Conservation (phyloP, 2,888 invertebrate genomes). For the Ennomos fuscantarius region DNA sequence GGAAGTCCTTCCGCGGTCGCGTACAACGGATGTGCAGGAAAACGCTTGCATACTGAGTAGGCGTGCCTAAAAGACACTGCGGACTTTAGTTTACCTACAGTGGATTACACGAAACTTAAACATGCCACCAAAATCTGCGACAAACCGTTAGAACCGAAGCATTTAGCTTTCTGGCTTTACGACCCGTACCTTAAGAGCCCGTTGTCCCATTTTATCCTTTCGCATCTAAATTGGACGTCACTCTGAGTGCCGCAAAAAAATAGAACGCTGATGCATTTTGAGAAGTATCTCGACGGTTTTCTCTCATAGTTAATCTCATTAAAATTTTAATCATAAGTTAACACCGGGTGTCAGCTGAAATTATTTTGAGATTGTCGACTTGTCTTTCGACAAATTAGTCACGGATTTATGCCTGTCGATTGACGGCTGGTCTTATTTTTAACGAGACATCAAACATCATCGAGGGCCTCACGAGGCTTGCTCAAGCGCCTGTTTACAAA, state of each 20-base stretch:
- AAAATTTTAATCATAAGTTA: constrained; percentile 73
- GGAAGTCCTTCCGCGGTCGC: constrained; percentile 81
- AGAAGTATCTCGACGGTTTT: constrained; percentile 39
- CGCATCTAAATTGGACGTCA: constrained; percentile 45
- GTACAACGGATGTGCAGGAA: constrained; percentile 82
- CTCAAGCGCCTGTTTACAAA: constrained; percentile 82
- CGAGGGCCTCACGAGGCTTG: constrained; percentile 65
- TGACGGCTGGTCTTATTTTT: constrained; percentile 79
- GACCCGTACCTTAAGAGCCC: constrained; percentile 48
- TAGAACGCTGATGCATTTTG: constrained; percentile 45
- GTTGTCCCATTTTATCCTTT: constrained; percentile 45
- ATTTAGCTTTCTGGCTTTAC: constrained; percentile 63
- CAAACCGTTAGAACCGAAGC: constrained; percentile 66
- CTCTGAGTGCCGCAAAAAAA: constrained; percentile 38
- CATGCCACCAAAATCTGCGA: constrained; percentile 78
- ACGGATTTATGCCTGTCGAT: constrained; percentile 79
- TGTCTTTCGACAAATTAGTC: constrained; percentile 82
- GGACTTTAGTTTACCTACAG: constrained; percentile 80
- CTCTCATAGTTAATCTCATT: constrained; percentile 68
- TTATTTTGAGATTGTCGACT: constrained; percentile 70
- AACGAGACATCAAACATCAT: constrained; percentile 84
- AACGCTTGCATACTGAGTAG: constrained; percentile 84
- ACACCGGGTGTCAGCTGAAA: constrained; percentile 61
- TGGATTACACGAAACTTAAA: constrained; percentile 81
- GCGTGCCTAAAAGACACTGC: constrained; percentile 84